Conservation (phyloP, 1,140 invertebrate genomes). For the Thaumatotibia leucotreta region DNA sequence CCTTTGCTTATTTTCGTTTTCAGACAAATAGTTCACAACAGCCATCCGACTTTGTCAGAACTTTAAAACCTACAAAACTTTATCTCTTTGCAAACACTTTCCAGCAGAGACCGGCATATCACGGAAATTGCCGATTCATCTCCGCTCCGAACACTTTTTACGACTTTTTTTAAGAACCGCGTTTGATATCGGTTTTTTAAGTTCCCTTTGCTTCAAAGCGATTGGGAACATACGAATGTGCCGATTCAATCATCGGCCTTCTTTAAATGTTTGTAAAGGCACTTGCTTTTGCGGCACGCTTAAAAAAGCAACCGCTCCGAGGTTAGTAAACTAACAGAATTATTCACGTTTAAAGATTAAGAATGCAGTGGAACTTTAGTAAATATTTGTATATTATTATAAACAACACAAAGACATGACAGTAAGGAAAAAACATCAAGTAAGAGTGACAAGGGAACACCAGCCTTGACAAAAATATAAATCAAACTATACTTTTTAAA, state of each 20-base stretch:
- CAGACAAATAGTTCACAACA: background rate
- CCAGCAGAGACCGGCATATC: background rate
- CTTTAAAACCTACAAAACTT: conserved; percentile 2
- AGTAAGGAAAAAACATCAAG: no score
- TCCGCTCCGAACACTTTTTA: conserved; percentile 6
- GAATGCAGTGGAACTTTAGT: no score
- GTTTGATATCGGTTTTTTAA: background rate
- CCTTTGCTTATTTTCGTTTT: background rate
- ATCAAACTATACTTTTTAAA: no score
- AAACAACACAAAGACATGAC: no score
- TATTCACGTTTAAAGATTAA: no score
- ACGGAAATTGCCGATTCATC: conserved; percentile 9
- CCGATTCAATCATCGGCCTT: background rate
- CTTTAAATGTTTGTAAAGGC: background rate
- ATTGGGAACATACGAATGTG: background rate
- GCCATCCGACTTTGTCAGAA: background rate
- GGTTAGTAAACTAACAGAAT: background rate
- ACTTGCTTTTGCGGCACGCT: background rate
- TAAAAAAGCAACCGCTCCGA: background rate
- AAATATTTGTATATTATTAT: no score
- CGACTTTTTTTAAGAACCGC: conserved; percentile 10
- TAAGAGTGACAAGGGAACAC: no score
- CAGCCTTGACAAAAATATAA: no score
- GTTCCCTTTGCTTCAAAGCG: background rate
- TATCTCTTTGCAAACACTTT: conserved; percentile 1